Base-by-base conservation (phyloP, 1,140 invertebrate genomes). In the Leptopilina clavipes region DNA sequence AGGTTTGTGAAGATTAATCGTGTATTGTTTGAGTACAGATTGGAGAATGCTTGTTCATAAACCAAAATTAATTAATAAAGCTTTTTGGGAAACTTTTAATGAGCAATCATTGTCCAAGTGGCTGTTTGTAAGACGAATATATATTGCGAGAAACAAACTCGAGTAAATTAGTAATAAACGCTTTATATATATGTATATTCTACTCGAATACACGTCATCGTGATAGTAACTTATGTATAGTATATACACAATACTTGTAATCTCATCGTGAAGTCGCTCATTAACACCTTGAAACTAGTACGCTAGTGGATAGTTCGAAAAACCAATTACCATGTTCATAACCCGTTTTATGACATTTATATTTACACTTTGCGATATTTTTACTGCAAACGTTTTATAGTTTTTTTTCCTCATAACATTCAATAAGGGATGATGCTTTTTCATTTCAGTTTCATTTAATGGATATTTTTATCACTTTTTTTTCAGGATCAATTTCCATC, bases 81-180 rank as follows among this genome's bases (percentile, higher is more conserved):
- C 48, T 17, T 31, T 31, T 31, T 5, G 2, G n/a, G 11, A 12
- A 52, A 52, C 48, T 52, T 52, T 52, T 52, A 52, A 52, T 52
- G 48, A 52, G 48, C 48, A 52, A 52, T 52, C 14, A 52, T n/a
- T 48, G 7, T 48, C 11, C 44, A 48, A 48, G 44, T 52, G 14
- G 48, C 14, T 17, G 48, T 17, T 52, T 52, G 48, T 52, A 52
- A 52, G 44, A n/a, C 14, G 44, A 52, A 52, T n/a, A 17, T 17
- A 52, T 52, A 52, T 52, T 17, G n/a, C 48, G 1, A 8, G 48
- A 52, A 52, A 17, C 48, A 52, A 17, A 17, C n/a, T 52, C 14
- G 14, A 17, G 48, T 52, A 52, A 52, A 52, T 52, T 52, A 52
- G 48, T 52, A 52, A 52, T 17, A 52, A 52, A n/a, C 48, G 8